phyloP scores from a whole-genome alignment of 2,888 invertebrate genomes.

The Erpobdella octoculata region DNA sequence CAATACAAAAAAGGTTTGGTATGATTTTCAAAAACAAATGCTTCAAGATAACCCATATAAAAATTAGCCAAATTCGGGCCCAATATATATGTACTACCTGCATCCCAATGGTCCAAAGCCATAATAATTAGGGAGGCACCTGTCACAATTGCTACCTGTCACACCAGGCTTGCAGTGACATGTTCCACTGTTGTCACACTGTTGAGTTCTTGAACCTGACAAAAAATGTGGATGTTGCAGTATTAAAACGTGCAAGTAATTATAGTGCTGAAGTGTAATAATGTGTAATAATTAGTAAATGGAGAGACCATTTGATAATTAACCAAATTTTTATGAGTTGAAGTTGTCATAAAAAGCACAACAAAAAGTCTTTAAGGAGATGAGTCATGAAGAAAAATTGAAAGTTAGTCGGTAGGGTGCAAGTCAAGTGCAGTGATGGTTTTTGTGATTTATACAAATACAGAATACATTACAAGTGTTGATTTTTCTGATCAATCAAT shows the following conservation, averaged over 20 bases:
- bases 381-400: no score
- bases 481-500: no score
- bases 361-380: no score
- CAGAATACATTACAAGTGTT: no score
- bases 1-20: not conserved
- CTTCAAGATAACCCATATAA: conserved; percentile 1
- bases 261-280: not conserved
- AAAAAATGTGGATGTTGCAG: not conserved
- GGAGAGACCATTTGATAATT: not conserved
- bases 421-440: no score
- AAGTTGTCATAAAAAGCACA: no score
- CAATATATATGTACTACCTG: no score
- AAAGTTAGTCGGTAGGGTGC: no score
- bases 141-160: conserved; percentile 85
- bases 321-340: no score
- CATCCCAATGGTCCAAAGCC: conserved; percentile 85
- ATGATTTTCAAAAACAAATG: not conserved
- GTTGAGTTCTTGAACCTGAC: conserved; percentile 67
- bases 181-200: conserved; percentile 82
- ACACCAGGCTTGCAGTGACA: conserved; percentile 94
- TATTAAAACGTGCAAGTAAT: no score
- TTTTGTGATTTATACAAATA: no score
- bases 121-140: conserved; percentile 74
- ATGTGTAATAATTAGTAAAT: not conserved
- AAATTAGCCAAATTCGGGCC: no score